Conservation (phyloP, 2,113 vertebrate species). For the Brachyistius frenatus region DNA sequence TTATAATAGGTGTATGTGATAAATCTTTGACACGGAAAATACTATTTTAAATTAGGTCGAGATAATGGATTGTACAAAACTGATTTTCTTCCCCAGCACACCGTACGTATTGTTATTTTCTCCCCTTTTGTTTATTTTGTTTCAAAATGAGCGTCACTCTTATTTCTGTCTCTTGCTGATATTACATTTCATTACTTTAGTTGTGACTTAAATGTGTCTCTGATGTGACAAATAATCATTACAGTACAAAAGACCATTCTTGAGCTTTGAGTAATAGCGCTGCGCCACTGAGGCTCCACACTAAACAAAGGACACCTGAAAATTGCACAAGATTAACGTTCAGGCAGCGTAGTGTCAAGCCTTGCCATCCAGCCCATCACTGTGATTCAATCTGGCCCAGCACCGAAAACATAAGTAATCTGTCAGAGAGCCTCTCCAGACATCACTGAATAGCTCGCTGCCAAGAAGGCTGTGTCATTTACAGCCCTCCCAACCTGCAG, state of each 20-base stretch:
- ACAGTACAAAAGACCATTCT: neutral
- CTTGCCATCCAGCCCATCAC: constrained; percentile 56
- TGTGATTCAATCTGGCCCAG: constrained; percentile 65
- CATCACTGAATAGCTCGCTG: constrained; percentile 32
- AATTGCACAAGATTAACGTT: constrained; percentile 61
- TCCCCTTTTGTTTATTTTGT: too few relatives aligned
- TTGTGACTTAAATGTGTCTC: neutral
- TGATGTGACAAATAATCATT: neutral
- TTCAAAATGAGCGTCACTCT: too few relatives aligned
- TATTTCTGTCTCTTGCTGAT: neutral
- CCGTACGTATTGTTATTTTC: too few relatives aligned
- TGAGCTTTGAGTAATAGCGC: neutral
- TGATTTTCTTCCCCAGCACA: too few relatives aligned
- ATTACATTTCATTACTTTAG: constrained; percentile 10
- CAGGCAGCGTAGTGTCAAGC: constrained; percentile 39
- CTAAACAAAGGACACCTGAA: constrained; percentile 35
- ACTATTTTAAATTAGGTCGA: neutral
- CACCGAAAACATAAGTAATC: constrained; percentile 63
- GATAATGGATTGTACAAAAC: neutral
- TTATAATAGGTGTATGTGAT: neutral
- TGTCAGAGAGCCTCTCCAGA: constrained; percentile 58
- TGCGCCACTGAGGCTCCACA: neutral
- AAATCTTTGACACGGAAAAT: neutral
- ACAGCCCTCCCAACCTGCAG: constrained; percentile 39
- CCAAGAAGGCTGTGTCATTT: constrained; percentile 48